Base-by-base conservation (phyloP, 1,140 invertebrate genomes). In the Rhynchophorus ferrugineus region DNA sequence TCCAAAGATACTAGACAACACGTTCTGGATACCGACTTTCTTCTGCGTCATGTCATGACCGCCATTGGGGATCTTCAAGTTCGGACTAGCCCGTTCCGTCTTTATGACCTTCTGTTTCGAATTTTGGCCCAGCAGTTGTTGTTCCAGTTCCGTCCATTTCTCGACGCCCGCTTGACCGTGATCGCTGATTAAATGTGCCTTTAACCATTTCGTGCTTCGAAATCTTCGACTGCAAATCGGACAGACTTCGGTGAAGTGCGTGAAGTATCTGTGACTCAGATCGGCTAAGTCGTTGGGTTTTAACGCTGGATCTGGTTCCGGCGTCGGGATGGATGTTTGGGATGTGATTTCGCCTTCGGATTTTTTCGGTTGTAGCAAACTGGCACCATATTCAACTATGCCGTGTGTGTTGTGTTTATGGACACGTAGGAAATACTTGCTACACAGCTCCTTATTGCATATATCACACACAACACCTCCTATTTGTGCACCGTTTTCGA, bases 361-460 rank as follows among this genome's bases (percentile, higher is more conserved):
- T 52, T 71, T 73, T 8, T 75, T 69, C 1, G 76, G 76, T 43
- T 77, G 78, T 9, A 77, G 73, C 14, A 67, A 48, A 55, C 61
- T 67, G 21, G 76, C 66, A 0, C 75, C 76, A 37, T 88, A 86
- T 56, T 87, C 88, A 11, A 84, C 77, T 38, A 98, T 93, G 1
- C 95, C 95, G 67, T 99, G 95, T 3, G 93, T 97, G 70, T 98
- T 98, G 64, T 95, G 89, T 66, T 97, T 97, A 73, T 99, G 95
- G 2, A 95, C 91, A 48, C 91, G 82, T 11, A 98, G 73, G 67
- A 98, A 98, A 71, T 98, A 98, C 69, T 98, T 98, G 71, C 91
- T 95, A 73, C 93, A 94, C 1, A 98, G 72, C 74, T 97, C 93
- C 71, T 98, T 98, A 69, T 95, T 90, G 68, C 94, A 98, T 50